phyloP scores from a whole-genome alignment of 2,113 vertebrate genomes.

The Pygoscelis adeliae region DNA sequence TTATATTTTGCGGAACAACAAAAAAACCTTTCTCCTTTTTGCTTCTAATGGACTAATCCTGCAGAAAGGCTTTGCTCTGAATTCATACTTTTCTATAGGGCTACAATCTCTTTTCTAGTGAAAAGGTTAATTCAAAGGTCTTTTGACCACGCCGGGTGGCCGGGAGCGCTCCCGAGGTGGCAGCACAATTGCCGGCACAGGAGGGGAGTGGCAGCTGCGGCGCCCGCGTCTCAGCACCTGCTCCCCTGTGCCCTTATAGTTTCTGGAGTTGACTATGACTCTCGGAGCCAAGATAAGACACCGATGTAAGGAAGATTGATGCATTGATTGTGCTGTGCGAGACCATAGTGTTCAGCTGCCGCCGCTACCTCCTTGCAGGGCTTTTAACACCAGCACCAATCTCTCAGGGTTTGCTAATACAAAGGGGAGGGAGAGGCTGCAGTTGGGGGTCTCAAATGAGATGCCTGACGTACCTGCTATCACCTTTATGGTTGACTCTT shows the following conservation, averaged over 20 bases:
- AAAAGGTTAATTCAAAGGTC: slow-evolving; percentile 40
- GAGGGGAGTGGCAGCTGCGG: slow-evolving; percentile 26
- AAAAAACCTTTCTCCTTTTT: slow-evolving; percentile 48
- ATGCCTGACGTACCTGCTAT: background rate
- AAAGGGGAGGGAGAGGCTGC: background rate
- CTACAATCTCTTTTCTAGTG: slow-evolving; percentile 4
- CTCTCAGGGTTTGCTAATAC: fast-evolving
- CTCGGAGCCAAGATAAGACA: background rate
- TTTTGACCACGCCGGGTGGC: background rate
- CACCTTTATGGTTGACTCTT: fast-evolving
- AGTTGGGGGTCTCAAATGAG: fast-evolving
- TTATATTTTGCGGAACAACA: slow-evolving; percentile 37
- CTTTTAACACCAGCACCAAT: background rate
- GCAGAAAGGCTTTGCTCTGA: slow-evolving; percentile 45
- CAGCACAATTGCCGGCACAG: background rate
- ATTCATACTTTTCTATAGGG: slow-evolving; percentile 55
- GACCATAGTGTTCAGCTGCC: background rate
- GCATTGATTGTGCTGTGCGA: background rate
- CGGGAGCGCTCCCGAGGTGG: background rate
- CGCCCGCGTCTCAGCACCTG: background rate
- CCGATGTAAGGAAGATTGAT: background rate
- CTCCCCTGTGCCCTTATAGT: background rate
- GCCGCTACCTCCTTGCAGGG: background rate
- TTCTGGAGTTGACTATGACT: background rate
- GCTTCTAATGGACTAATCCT: slow-evolving; percentile 33